Base-by-base conservation (phyloP, 2,888 invertebrate species). In the Brenthis ino region DNA sequence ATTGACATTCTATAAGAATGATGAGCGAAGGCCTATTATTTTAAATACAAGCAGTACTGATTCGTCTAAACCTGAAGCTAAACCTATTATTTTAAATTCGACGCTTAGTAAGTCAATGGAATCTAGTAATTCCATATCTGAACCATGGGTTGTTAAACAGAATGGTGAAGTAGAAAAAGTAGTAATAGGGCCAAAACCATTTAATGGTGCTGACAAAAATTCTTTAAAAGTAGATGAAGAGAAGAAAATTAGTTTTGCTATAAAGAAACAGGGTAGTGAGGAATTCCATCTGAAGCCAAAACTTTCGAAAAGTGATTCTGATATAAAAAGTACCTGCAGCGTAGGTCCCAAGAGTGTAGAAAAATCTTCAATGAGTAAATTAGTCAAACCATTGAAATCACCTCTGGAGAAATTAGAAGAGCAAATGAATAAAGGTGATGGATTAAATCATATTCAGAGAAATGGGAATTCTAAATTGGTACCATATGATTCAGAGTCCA, bases 401-500 rank as follows among this genome's bases (percentile, higher is more conserved):
- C 92, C 92, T 0, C 76, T 93, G 64, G 91, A 91, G 67, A 91
- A 89, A 75, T 76, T 91, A 68, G 90, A 92, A 74, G 92, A 91
- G 72, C 91, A 92, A 77, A 91, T 92, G 91, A 89, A 89, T 69
- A 88, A 86, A 68, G 83, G 80, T 70, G 88, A 89, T 71, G 75
- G 79, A 1, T 78, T 80, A 3, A 81, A 78, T 67, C 79, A 84
- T 67, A 72, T 78, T 33, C 82, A 82, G 51, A 82, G 83, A 70
- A 88, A 89, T 72, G 86, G 86, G 3, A 79, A 77, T 72, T 74
- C 90, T 13, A 85, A 86, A 74, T 85, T 95, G 66, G 95, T 95
- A 68, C 95, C 95, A 28, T 95, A 95, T 76, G 95, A 94, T 77
- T 93, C 93, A 0, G 94, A 94, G 77, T 94, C 94, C 0, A 94